phyloP scores from a whole-genome alignment of 53 echinoderm and acorn worm genomes.

The Arbacia lixula region DNA sequence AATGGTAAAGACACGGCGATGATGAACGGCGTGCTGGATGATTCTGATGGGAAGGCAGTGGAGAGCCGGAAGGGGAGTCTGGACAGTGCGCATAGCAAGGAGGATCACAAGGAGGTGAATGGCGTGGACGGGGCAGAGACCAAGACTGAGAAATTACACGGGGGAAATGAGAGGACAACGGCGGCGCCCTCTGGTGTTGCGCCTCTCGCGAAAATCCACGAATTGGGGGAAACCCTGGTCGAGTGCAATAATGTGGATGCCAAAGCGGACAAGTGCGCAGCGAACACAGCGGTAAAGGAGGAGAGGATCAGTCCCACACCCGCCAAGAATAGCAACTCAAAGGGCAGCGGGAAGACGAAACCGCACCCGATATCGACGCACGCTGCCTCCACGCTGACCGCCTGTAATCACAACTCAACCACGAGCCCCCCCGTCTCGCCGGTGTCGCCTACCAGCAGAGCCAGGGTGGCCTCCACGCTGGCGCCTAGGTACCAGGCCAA shows the following conservation, averaged over 20 bases:
- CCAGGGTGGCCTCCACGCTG: conserved; percentile 76
- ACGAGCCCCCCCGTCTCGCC: conserved; percentile 75
- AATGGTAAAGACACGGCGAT: conserved; percentile 26
- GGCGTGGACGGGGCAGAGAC: not conserved
- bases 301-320: not conserved
- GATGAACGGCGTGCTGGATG: conserved; percentile 24
- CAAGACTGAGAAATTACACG: conserved; percentile 19
- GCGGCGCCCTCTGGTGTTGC: conserved; percentile 31
- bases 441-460: conserved; percentile 70
- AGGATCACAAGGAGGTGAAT: not conserved
- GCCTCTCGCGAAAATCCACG: conserved; percentile 48
- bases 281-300: not conserved
- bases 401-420: too few species aligned
- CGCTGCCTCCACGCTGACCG: conserved; percentile 26
- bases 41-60: not conserved
- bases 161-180: conserved; percentile 27
- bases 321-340: conserved; percentile 2
- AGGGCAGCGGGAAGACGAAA: conserved; percentile 14
- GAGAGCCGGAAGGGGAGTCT: conserved; percentile 6
- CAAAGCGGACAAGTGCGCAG: conserved; percentile 4
- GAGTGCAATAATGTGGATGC: conserved; percentile 31
- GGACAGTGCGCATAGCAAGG: conserved; percentile 15
- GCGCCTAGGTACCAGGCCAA: conserved; percentile 87
- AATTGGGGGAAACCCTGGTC: conserved; percentile 30
- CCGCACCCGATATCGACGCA: conserved; percentile 41